Conservation (phyloP, 2,888 invertebrate species). For the Drosophila nr. fundita region DNA sequence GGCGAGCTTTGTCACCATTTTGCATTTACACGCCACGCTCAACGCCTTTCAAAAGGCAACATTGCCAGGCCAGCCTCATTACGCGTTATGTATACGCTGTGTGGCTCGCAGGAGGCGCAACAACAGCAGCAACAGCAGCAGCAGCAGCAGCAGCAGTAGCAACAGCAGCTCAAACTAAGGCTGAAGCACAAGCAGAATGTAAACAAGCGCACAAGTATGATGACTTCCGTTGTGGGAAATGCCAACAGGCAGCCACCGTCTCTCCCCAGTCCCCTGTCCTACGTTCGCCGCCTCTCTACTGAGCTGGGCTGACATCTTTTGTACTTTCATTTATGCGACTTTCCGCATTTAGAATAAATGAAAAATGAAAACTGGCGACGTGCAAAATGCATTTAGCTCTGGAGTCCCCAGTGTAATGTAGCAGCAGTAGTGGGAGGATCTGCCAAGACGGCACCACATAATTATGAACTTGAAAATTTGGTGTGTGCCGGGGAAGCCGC, state of each 20-base stretch:
- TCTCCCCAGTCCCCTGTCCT: background rate
- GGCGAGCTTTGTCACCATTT: slow-evolving; percentile 82
- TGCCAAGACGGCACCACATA: slow-evolving; percentile 51
- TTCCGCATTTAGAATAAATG: slow-evolving; percentile 73
- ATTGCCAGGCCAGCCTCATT: slow-evolving; percentile 62
- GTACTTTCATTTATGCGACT: slow-evolving; percentile 50
- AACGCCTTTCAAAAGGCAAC: slow-evolving; percentile 74
- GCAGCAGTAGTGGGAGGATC: background rate
- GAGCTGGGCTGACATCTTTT: slow-evolving; percentile 53
- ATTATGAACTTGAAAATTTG: slow-evolving; percentile 81
- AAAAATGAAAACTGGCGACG: slow-evolving; percentile 56
- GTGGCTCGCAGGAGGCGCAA: slow-evolving; percentile 19
- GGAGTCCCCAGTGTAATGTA: background rate
- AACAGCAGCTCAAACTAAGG: slow-evolving; percentile 26
- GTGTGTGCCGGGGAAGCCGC: slow-evolving; percentile 17
- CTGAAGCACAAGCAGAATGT: slow-evolving; percentile 56
- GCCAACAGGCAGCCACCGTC: slow-evolving; percentile 55
- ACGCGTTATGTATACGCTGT: slow-evolving; percentile 74
- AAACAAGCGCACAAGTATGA: slow-evolving; percentile 74
- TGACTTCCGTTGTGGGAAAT: slow-evolving; percentile 79
- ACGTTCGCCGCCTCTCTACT: too few relatives aligned
- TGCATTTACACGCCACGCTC: slow-evolving; percentile 80
- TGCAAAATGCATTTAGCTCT: slow-evolving; percentile 56
- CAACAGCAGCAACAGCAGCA: slow-evolving; percentile 5
- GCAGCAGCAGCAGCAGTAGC: slow-evolving; percentile 26